Base-by-base conservation (phyloP, 2,797 vertebrate species). In the Sphaeramia orbicularis region DNA sequence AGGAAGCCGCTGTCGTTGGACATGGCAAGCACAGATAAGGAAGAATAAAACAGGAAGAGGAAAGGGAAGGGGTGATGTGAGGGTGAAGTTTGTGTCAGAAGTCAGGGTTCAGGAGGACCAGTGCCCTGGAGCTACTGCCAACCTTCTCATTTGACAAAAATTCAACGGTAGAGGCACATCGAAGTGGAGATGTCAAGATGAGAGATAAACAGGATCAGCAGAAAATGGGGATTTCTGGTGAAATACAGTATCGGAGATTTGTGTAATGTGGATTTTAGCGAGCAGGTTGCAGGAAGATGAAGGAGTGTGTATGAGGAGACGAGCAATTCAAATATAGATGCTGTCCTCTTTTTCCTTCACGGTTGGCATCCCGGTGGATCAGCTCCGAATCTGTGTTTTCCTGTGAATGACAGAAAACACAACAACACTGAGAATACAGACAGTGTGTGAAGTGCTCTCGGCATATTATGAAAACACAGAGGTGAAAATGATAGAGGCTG, bases 1-100 rank as follows among this genome's bases (percentile, higher is more conserved):
- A 60, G 80, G 58, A 85, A 44, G 9, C 84, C 76, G 80, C 89
- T 89, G 83, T 91, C 89, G 60, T 90, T 86, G 76, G 81, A 72
- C 88, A 91, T 90, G 74, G 77, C 52, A 10, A 35, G 35, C 48
- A 27, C 15, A 37, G 40, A 41, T n/a, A 38, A 41, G 1, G 52
- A n/a, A 27, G 24, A 27, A 12, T 35, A 21, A 19, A 48, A 18
- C 30, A 11, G n/a, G 14, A 35, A 12, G 0, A n/a, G 4, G 13
- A 15, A 8, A 10, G 44, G 40, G 14, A 13, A 8, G 38, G 7
- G 32, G 42, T 11, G 19, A 27, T 4, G 8, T 7, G 12, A 27
- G 7, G 30, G 16, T n/a, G 35, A 18, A 12, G n/a, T 3, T 51
- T 1, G 44, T 7, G 36, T 30, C 24, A 45, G 42, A 32, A 37